Evolutionary conservation across 1,140 invertebrate species (phyloP).

Genomic region (Hermetia illucens): DNA sequence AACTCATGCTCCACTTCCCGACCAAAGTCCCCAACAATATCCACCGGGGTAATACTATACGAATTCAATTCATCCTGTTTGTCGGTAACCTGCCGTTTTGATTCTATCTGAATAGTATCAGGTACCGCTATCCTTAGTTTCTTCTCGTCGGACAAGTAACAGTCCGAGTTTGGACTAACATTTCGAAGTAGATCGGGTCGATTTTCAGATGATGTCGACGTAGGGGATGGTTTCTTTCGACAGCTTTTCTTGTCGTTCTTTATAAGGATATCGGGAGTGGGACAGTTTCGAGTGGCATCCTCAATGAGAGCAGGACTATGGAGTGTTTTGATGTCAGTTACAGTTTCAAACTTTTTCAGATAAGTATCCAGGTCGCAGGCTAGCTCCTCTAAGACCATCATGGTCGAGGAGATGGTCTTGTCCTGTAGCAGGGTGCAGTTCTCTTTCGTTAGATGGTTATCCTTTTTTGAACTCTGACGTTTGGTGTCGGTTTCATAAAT

Average conservation of each 20-base stretch:
- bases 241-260: conserved; percentile 8
- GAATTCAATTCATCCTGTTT: conserved; percentile 6
- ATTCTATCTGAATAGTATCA: background rate
- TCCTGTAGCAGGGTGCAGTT: background rate
- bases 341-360: conserved; percentile 4
- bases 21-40: conserved; percentile 30
- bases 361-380: conserved; percentile 4
- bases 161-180: conserved; percentile 6
- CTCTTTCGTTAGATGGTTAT: conserved; percentile 6
- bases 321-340: conserved; percentile 1
- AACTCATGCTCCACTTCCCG: conserved; percentile 30
- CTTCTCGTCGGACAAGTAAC: conserved; percentile 1
- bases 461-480: conserved; percentile 4
- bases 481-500: conserved; percentile 16
- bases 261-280: conserved; percentile 13
- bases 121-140: background rate
- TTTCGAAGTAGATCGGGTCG: conserved; percentile 10
- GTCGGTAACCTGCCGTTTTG: background rate
- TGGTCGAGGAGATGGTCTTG: background rate
- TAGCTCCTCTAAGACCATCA: conserved; percentile 1
- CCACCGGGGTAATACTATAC: conserved; percentile 10
- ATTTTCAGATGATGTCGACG: conserved; percentile 5
- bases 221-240: background rate
- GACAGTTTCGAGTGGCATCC: conserved; percentile 3
- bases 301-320: background rate